A percentile compares a stretch with the other conserved stretches of the same genome.
Conservation (phyloP, 2,797 vertebrate species). For the Catharus ustulatus region DNA sequence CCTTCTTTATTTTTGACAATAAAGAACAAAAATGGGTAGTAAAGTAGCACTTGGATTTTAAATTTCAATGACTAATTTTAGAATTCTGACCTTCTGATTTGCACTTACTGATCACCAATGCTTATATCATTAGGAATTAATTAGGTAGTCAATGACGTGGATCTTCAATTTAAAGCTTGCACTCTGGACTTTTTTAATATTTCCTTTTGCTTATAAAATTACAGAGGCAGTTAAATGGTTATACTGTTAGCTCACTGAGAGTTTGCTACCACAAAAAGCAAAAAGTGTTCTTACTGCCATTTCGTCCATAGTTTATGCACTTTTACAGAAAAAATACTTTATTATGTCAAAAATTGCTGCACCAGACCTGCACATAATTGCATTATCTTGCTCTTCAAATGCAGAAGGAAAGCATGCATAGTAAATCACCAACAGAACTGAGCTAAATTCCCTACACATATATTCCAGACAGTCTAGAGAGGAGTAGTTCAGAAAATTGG, state of each 20-base stretch:
- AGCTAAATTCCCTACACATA: neutral
- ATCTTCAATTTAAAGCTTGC: conserved; percentile 74
- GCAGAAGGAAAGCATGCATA: neutral
- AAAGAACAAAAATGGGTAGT: conserved; percentile 30
- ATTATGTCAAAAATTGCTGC: neutral
- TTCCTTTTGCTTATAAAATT: conserved; percentile 69
- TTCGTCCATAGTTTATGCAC: neutral
- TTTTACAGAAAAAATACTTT: neutral
- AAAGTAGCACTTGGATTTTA: conserved; percentile 59
- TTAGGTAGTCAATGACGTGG: conserved; percentile 76
- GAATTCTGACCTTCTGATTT: conserved; percentile 77
- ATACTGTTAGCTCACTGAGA: conserved; percentile 17
- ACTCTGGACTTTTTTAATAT: conserved; percentile 67
- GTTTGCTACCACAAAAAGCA: conserved; percentile 33
- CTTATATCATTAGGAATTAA: conserved; percentile 79
- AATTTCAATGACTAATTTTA: conserved; percentile 73
- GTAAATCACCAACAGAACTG: neutral
- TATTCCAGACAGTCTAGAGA: neutral
- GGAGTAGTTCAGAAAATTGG: neutral
- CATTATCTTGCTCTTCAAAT: neutral
- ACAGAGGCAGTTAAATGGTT: conserved; percentile 41
- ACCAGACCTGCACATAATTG: neutral
- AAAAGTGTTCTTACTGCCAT: neutral
- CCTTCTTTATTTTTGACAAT: conserved; percentile 49
- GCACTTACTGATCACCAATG: conserved; percentile 76